Evolutionary conservation across 2,113 vertebrate genomes (phyloP), one percentile per base, ranked within the genome.

Genomic region (Setophaga coronata): DNA sequence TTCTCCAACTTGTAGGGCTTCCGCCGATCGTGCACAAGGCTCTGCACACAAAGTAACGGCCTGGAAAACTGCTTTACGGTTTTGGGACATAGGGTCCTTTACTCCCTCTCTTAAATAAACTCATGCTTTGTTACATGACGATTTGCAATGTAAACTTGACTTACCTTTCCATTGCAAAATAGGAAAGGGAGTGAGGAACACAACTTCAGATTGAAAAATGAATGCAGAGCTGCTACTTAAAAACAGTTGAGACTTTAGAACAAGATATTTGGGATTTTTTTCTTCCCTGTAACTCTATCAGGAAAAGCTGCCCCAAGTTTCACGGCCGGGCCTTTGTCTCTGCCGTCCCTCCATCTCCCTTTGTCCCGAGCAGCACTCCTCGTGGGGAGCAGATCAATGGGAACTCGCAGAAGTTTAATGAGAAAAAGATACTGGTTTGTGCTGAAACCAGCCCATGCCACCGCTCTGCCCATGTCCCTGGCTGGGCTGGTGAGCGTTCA

Each of bases 281-380:
- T 1, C 1, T 1, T 1, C 10, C 6, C 24, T 0, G 42, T 31
- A 47, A 54, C 23, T 89, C 71, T 69, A 62, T 23, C 84, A 53
- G 94, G 66, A 82, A 79, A 64, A 2, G 48, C 82, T 72, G 38
- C 51, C 56, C 72, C 33, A 47, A 66, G 92, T 90, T 86, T 86
- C 69, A 26, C 5, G 77, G 89, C 82, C 15, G 83, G 90, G 91
- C 96, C 96, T 94, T 96, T 97, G 93, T 97, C 69, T 85, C 66
- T 5, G 56, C 74, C 38, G 36, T 25, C n/a, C 83, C 88, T 77
- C 71, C 24, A 1, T 47, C 71, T 84, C 33, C 77, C 89, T 95
- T 95, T 95, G 93, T 96, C 90, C 87, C 31, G 76, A 82, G 80
- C 65, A 36, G 58, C 73, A 47, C 69, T 89, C 91, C 90, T 90